Conservation (phyloP, 2,797 vertebrate species). For the Myotis daubentonii region DNA sequence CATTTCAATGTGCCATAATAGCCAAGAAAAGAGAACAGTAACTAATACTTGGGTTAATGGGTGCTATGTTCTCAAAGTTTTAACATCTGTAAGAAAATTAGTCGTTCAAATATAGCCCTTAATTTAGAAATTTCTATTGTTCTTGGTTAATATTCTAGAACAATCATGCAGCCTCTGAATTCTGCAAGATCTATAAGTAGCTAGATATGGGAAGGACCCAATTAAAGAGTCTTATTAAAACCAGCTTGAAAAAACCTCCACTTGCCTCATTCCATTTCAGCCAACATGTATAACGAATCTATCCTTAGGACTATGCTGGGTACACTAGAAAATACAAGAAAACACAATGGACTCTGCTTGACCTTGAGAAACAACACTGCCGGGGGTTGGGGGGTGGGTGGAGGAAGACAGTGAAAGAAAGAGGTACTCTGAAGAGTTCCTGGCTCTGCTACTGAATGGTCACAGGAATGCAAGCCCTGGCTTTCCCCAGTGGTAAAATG, state of each 20-base stretch:
- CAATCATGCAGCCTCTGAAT: not conserved
- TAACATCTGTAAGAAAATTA: constrained; percentile 13
- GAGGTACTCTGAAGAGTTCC: not conserved
- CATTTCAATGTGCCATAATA: not conserved
- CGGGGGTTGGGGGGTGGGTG: not conserved
- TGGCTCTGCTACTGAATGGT: not conserved
- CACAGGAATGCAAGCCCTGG: not conserved
- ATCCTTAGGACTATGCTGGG: not conserved
- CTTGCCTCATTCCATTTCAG: constrained; percentile 17
- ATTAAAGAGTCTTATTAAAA: constrained; percentile 3
- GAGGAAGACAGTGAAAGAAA: not conserved
- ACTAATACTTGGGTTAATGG: not conserved
- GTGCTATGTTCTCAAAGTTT: constrained; percentile 20
- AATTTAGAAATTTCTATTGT: constrained; percentile 5
- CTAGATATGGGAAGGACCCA: not conserved
- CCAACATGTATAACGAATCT: not conserved
- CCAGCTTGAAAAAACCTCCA: not conserved
- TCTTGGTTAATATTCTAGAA: not conserved
- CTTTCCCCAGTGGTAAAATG: not conserved
- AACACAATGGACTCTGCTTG: constrained; percentile 24
- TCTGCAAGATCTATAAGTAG: not conserved
- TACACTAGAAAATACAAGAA: constrained; percentile 10
- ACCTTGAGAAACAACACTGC: constrained; percentile 40
- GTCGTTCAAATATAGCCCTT: not conserved
- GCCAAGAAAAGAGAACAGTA: not conserved